Conservation (phyloP, 2,113 vertebrate species). For the Hyperopisus bebe region DNA sequence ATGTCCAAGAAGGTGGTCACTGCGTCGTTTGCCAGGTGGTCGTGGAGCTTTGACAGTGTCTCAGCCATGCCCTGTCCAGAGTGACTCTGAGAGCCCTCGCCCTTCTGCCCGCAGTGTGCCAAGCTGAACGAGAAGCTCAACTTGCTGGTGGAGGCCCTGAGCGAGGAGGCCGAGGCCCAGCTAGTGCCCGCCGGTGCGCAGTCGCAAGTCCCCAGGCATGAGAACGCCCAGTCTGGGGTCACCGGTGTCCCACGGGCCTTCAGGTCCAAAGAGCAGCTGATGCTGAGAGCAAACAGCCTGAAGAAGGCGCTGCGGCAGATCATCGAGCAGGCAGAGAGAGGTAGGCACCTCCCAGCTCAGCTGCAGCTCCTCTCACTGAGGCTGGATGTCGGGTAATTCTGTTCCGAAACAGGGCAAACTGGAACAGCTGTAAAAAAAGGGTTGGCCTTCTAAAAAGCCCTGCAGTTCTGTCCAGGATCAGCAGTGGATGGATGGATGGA, state of each 20-base stretch:
- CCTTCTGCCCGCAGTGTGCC: constrained; percentile 63
- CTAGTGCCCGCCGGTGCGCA: constrained; percentile 54
- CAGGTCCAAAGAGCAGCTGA: constrained; percentile 83
- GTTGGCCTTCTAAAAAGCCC: neutral
- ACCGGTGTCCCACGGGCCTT: constrained; percentile 58
- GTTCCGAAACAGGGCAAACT: neutral
- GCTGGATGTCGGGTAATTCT: neutral
- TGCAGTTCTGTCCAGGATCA: neutral
- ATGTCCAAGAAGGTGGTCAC: constrained; percentile 73
- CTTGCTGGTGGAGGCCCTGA: constrained; percentile 75
- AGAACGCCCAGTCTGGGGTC: constrained; percentile 39
- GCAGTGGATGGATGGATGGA: neutral
- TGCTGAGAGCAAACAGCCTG: constrained; percentile 84
- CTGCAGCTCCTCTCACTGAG: neutral
- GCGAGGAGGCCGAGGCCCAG: constrained; percentile 72
- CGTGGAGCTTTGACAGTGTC: neutral
- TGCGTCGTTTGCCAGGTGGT: neutral
- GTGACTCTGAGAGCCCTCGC: neutral
- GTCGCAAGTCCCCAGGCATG: constrained; percentile 26
- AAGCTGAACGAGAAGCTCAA: constrained; percentile 89
- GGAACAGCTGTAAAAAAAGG: neutral
- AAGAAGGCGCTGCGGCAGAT: constrained; percentile 92
- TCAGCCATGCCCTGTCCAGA: neutral
- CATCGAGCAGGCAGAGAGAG: constrained; percentile 91
- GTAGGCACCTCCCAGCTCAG: constrained; percentile 35